Percentiles rank a stretch among this genome's conserved stretches.
Evolutionary conservation across 1,140 invertebrate species (phyloP).

Genomic region (Semibalanus balanoides): DNA sequence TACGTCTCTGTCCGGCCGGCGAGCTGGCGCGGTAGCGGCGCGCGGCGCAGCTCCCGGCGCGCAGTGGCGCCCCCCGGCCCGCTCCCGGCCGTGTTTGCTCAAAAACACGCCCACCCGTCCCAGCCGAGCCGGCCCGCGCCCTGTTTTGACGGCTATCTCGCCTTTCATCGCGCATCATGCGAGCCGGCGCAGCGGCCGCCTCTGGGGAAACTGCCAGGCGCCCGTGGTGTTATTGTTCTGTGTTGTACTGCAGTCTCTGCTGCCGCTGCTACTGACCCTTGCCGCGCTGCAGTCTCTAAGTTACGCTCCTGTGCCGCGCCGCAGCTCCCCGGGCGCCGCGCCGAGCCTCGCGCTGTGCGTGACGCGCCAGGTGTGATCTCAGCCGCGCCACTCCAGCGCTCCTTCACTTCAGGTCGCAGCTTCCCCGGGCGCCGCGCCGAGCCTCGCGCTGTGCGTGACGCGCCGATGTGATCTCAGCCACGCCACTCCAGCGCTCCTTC

Average conservation of each 20-base stretch:
- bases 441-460: no score
- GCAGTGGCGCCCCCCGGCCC: no score
- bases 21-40: neutral
- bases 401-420: no score
- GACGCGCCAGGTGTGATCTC: no score
- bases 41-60: no score
- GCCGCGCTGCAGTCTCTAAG: neutral
- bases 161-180: neutral
- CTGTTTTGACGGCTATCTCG: neutral
- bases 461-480: no score
- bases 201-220: no score
- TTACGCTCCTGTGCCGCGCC: neutral
- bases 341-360: no score
- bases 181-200: no score
- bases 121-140: neutral
- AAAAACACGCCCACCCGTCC: neutral
- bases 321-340: no score
- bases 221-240: neutral
- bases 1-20: neutral
- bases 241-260: neutral
- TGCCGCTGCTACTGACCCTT: neutral
- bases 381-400: no score
- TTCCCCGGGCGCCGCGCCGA: neutral
- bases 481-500: no score
- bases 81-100: neutral